A percentile compares a stretch with the other conserved stretches of the same genome.
phyloP scores from a whole-genome alignment of 2,113 vertebrate species.

The Myotis lucifugus region DNA sequence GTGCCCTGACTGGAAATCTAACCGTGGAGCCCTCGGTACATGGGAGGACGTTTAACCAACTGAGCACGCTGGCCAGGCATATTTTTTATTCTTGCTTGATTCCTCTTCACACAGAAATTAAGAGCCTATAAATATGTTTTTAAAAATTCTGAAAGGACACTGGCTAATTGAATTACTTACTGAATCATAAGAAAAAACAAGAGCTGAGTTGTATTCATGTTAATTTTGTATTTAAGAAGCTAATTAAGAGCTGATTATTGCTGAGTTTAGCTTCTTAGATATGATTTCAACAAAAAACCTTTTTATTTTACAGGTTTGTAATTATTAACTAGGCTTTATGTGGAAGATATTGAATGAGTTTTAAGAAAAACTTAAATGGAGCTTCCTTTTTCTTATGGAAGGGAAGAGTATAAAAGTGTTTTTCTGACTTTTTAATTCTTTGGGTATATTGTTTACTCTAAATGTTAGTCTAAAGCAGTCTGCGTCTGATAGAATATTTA shows the following conservation, averaged over 20 bases:
- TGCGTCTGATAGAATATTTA: not conserved
- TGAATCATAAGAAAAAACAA: not conserved
- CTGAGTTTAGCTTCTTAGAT: not conserved
- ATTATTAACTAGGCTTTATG: not conserved
- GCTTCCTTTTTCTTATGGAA: not conserved
- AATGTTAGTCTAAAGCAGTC: not conserved
- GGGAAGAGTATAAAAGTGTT: not conserved
- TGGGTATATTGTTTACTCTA: not conserved
- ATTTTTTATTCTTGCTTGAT: not conserved
- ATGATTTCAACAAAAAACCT: not conserved
- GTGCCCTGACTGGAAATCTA: no score
- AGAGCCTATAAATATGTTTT: not conserved
- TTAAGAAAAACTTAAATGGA: not conserved
- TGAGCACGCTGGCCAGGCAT: no score
- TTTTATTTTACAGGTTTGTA: not conserved
- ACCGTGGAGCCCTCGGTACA: no score
- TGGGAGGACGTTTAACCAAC: no score
- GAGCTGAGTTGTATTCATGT: not conserved
- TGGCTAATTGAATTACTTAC: not conserved
- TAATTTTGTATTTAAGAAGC: constrained; percentile 29
- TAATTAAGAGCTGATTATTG: not conserved
- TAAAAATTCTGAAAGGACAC: not conserved
- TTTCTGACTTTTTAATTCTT: constrained; percentile 6
- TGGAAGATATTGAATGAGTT: not conserved
- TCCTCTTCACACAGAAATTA: not conserved